Evolutionary conservation across 1,140 invertebrate genomes (phyloP).

Genomic region (Vanessa tameamea): DNA sequence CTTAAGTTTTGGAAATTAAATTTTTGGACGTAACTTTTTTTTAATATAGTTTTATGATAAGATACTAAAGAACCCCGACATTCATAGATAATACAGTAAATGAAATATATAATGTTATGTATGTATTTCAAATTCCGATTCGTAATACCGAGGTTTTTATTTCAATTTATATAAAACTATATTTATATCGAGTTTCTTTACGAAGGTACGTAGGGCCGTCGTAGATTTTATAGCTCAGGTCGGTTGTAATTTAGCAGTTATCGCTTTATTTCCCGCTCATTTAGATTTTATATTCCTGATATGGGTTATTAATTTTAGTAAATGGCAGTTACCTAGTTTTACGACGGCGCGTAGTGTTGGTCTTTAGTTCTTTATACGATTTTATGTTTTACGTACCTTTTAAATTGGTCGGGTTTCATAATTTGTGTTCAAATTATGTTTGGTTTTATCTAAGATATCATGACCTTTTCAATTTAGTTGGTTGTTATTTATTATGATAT

Average conservation of each 20-base stretch:
- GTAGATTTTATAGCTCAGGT: constrained; percentile 47
- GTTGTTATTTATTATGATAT: background rate
- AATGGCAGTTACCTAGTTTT: constrained; percentile 58
- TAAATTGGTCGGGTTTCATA: background rate
- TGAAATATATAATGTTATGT: too few relatives aligned
- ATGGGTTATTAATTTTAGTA: constrained; percentile 74
- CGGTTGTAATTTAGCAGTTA: constrained; percentile 62
- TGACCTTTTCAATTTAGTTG: background rate
- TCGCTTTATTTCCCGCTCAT: constrained; percentile 73
- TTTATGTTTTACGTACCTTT: background rate
- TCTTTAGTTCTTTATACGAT: constrained; percentile 1
- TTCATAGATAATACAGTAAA: too few relatives aligned
- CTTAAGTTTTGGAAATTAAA: too few relatives aligned
- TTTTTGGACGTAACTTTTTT: too few relatives aligned
- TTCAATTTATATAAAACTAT: background rate
- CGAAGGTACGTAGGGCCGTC: background rate
- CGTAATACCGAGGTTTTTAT: too few relatives aligned
- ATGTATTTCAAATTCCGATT: too few relatives aligned
- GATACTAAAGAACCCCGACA: too few relatives aligned
- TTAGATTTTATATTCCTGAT: constrained; percentile 71
- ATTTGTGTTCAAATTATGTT: background rate
- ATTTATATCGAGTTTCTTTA: background rate
- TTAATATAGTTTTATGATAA: too few relatives aligned
- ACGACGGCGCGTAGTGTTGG: constrained; percentile 35
- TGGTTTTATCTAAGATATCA: background rate